Base-by-base conservation (phyloP, 2,888 invertebrate species). In the Nomada fucata region DNA sequence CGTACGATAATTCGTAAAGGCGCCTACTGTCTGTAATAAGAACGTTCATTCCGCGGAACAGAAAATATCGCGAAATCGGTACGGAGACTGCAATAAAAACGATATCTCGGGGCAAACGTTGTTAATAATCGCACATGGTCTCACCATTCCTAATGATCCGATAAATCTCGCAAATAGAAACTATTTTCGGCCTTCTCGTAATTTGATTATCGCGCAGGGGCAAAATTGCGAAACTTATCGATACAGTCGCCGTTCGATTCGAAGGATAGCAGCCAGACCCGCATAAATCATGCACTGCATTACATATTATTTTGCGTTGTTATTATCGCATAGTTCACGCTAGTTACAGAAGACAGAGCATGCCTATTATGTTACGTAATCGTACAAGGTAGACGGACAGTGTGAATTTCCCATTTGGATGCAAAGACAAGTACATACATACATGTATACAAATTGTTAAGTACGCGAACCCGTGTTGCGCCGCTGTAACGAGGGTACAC, bases 301-400 rank as follows among this genome's bases (percentile, higher is more conserved):
- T 76, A 53, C 53, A 47, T 76, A 77, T 83, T 82, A 76, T 73
- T 82, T 82, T 83, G 69, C 77, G 76, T 83, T 83, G 73, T 83
- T 83, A 73, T 61, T 82, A 82, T 57, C 85, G 82, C 81, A 85
- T 73, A 85, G 65, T 86, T 86, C 76, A 85, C 82, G 87, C 87
- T 79, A 87, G 85, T 72, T 82, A 79, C 74, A 64, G 74, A 47
- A 60, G 59, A 64, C 18, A 29, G 71, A 85, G 86, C 86, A 86
- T 86, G 86, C 61, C 77, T 81, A 82, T 74, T 82, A 85, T 82
- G 82, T 82, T 78, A 76, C 82, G 78, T 82, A 68, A 87, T 65
- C 78, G 76, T 87, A 76, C 71, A 86, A 85, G 68, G 76, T 85
- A 87, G 86, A 59, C 79, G 81, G 84, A 77, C 68, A 69, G 81